Conservation (phyloP, 2,888 invertebrate genomes). For the Ceratothoa steindachneri region DNA sequence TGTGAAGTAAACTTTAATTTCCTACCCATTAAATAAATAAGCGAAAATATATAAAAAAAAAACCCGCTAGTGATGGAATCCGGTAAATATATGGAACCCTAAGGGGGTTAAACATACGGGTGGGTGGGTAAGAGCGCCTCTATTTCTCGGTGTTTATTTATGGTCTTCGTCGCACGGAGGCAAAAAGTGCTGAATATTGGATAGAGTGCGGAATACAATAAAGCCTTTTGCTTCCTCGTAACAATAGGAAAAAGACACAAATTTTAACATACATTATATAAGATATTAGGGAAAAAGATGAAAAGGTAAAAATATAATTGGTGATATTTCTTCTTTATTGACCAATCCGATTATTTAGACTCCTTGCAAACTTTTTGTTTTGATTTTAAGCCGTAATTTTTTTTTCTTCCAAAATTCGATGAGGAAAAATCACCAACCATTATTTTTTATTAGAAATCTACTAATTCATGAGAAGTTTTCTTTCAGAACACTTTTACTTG, state of each 20-base stretch:
- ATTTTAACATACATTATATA: background rate
- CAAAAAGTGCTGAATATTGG: background rate
- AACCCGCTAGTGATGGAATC: background rate
- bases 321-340: too few relatives aligned
- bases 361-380: too few relatives aligned
- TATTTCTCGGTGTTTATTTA: too few relatives aligned
- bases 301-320: background rate
- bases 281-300: background rate
- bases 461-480: background rate
- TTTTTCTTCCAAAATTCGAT: too few relatives aligned
- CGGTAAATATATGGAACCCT: background rate
- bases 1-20: too few relatives aligned
- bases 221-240: background rate
- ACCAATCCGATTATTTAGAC: too few relatives aligned
- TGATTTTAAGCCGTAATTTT: too few relatives aligned
- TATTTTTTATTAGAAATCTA: background rate
- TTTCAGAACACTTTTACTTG: background rate
- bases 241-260: background rate
- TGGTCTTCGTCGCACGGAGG: too few relatives aligned
- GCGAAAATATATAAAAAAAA: background rate
- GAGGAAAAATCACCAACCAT: background rate
- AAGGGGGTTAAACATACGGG: too few relatives aligned
- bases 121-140: too few relatives aligned
- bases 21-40: background rate
- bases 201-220: background rate